Evolutionary conservation across 2,888 invertebrate genomes (phyloP).

Genomic region (Liposcelis brunnea): DNA sequence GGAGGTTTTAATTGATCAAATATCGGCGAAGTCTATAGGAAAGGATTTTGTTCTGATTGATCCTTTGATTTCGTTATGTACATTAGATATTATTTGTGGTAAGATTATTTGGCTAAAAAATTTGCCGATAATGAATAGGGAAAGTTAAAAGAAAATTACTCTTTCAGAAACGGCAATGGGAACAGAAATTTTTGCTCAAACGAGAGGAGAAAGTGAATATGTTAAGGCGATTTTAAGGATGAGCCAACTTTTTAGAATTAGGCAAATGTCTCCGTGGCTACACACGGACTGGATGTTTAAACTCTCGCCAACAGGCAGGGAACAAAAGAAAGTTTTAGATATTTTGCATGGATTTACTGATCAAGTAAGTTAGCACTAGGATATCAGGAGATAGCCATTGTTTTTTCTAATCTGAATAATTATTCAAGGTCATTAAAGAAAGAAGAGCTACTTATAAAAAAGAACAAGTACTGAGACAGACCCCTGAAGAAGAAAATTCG

Average conservation of each 20-base stretch:
- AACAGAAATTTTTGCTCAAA: not conserved
- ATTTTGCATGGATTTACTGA: conserved; percentile 13
- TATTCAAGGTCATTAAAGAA: too few relatives aligned
- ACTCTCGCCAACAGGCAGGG: conserved; percentile 8
- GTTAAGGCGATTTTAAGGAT: not conserved
- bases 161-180: conserved; percentile 7
- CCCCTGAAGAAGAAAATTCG: too few relatives aligned
- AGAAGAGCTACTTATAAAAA: too few relatives aligned
- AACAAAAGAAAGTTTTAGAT: conserved; percentile 10
- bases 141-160: not conserved
- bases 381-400: too few relatives aligned
- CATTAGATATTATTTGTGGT: conserved; percentile 4
- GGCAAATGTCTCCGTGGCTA: conserved; percentile 11
- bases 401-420: too few relatives aligned
- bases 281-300: conserved; percentile 7
- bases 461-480: too few relatives aligned
- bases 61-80: not conserved
- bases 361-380: too few relatives aligned
- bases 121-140: too few relatives aligned
- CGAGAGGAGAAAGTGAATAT: conserved; percentile 1
- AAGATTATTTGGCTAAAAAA: too few relatives aligned
- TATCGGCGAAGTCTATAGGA: too few relatives aligned
- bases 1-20: not conserved
- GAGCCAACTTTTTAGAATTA: conserved; percentile 9
- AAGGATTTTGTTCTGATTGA: not conserved